These are phyloP conservation scores for Himalopsyche kuldschensis DNA, from an alignment of 2,888 invertebrate genomes.

Conservation along the genomic window DNA sequence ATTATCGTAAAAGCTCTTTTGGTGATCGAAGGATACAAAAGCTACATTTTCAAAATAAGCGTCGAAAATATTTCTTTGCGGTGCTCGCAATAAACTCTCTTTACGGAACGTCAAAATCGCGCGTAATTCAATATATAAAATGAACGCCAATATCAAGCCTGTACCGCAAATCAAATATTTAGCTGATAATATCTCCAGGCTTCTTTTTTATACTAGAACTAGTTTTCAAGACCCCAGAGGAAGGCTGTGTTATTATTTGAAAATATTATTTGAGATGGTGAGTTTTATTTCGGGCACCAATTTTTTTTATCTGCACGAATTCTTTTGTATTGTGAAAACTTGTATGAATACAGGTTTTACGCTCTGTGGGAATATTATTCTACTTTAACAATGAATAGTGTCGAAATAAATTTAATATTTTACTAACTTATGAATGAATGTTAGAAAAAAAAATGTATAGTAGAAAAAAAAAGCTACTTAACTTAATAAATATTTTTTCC, in stretches of 20 bases:
- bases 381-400: no score
- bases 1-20: background rate
- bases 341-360: background rate
- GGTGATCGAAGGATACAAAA: background rate
- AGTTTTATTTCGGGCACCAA: background rate
- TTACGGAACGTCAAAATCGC: background rate
- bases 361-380: no score
- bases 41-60: background rate
- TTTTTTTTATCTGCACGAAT: background rate
- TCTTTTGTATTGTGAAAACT: background rate
- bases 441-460: no score
- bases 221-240: background rate
- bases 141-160: background rate
- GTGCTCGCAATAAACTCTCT: background rate
- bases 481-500: no score
- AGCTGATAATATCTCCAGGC: background rate
- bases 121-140: constrained; percentile 8
- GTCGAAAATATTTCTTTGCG: background rate
- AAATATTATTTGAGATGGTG: background rate
- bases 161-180: constrained; percentile 7
- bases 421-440: no score
- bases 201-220: background rate
- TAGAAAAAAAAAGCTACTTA: no score
- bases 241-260: background rate
- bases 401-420: no score